Conservation (phyloP, 1,140 invertebrate genomes). For the Rhyzopertha dominica region DNA sequence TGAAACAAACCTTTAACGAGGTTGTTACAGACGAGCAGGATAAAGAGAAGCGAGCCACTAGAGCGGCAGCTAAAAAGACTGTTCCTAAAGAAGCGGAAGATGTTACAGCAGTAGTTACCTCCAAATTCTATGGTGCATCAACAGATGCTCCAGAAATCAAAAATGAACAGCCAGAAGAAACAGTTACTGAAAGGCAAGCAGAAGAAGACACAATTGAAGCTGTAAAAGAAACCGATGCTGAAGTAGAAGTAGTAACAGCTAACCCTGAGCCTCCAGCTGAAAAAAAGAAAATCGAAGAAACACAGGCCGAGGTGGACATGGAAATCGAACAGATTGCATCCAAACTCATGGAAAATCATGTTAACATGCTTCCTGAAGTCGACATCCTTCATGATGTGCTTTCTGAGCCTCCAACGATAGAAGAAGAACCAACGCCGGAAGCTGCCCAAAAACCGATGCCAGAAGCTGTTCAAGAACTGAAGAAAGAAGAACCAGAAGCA, state of each 20-base stretch:
- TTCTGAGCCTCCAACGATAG: conserved; percentile 2
- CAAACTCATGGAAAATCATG: too few relatives aligned
- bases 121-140: conserved; percentile 3
- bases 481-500: too few relatives aligned
- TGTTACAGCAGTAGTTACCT: neutral
- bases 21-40: conserved; percentile 23
- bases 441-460: neutral
- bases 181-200: neutral
- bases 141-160: neutral
- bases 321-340: too few relatives aligned
- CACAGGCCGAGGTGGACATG: too few relatives aligned
- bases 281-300: too few relatives aligned
- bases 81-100: too few relatives aligned
- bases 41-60: conserved; percentile 7
- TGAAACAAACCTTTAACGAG: conserved; percentile 48
- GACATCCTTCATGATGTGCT: too few relatives aligned
- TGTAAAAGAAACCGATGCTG: neutral
- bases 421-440: neutral
- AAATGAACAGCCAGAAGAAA: neutral
- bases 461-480: neutral
- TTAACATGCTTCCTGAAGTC: too few relatives aligned
- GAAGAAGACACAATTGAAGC: neutral
- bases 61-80: neutral
- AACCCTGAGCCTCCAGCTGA: too few relatives aligned
- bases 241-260: too few relatives aligned